These are phyloP conservation scores for Darevskia mixta DNA, from an alignment of 2,797 vertebrate species.

Conservation along the genomic window DNA sequence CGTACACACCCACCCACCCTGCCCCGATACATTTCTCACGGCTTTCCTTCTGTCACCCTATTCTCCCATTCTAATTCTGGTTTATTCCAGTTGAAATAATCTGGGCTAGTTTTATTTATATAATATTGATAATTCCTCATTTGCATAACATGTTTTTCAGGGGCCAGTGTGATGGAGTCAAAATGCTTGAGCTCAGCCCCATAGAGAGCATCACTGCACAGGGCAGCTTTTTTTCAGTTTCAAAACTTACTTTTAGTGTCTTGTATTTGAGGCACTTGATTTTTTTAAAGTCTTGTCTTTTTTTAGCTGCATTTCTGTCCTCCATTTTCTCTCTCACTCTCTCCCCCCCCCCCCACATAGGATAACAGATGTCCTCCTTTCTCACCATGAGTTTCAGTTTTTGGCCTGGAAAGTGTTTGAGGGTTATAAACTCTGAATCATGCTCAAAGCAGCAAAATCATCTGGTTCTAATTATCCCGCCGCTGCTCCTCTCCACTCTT, in stretches of 20 bases:
- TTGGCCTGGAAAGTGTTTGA: not conserved
- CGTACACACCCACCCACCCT: not conserved
- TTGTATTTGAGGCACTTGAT: not conserved
- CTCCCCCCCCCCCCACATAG: no score
- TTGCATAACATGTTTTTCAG: not conserved
- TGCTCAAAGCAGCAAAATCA: not conserved
- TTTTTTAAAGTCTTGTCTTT: no score
- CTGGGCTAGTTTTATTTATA: not conserved
- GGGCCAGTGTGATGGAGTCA: not conserved
- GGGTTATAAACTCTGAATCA: conserved; percentile 8
- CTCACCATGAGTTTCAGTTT: not conserved
- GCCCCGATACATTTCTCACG: not conserved
- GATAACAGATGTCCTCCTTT: conserved; percentile 26
- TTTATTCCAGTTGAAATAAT: not conserved
- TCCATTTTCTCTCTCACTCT: no score
- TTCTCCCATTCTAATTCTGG: not conserved
- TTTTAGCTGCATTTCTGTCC: not conserved
- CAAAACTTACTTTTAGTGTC: not conserved
- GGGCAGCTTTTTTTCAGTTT: not conserved
- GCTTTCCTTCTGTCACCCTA: not conserved
- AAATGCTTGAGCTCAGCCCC: not conserved
- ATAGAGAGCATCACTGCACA: not conserved
- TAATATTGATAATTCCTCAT: not conserved
- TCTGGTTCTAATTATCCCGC: not conserved
- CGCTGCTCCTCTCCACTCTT: not conserved